phyloP scores from a whole-genome alignment of 2,888 invertebrate species.

The Pharmacophagus antenor region DNA sequence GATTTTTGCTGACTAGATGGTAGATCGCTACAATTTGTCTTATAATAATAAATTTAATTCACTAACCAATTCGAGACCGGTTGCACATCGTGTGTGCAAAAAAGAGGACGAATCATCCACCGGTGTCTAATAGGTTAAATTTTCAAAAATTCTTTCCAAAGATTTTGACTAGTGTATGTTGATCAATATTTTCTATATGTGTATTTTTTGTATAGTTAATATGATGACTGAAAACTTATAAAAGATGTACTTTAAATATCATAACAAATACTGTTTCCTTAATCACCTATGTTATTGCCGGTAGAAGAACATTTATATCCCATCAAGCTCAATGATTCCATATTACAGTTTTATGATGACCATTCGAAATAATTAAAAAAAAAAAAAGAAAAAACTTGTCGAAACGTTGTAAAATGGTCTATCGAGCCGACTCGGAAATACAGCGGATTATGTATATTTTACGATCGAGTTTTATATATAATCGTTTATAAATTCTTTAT shows the following conservation, averaged over 20 bases:
- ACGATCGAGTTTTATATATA: constrained; percentile 17
- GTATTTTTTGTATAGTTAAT: background rate
- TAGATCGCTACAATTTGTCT: too few species aligned
- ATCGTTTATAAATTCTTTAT: constrained; percentile 22
- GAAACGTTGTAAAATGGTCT: constrained; percentile 23
- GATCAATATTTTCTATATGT: too few species aligned
- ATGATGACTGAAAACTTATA: too few species aligned
- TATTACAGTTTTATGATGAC: constrained; percentile 26
- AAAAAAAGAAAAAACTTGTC: constrained; percentile 15
- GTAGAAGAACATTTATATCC: constrained; percentile 20
- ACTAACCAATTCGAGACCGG: too few species aligned
- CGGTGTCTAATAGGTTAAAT: too few species aligned
- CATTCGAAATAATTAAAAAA: constrained; percentile 24
- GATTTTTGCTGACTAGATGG: too few species aligned
- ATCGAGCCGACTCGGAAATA: constrained; percentile 22
- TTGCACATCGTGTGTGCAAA: too few species aligned
- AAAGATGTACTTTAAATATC: background rate
- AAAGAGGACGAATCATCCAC: too few species aligned
- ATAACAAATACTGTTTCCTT: constrained; percentile 11
- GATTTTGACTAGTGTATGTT: too few species aligned
- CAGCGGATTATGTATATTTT: constrained; percentile 26
- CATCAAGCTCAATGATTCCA: constrained; percentile 20
- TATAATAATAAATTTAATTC: too few species aligned
- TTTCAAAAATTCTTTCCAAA: too few species aligned
- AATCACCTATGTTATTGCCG: constrained; percentile 7